These are phyloP conservation scores for Diacarnus erythraeanus DNA, from an alignment of 37 sponge, comb jelly and placozoan genomes.

Conservation along the genomic window DNA sequence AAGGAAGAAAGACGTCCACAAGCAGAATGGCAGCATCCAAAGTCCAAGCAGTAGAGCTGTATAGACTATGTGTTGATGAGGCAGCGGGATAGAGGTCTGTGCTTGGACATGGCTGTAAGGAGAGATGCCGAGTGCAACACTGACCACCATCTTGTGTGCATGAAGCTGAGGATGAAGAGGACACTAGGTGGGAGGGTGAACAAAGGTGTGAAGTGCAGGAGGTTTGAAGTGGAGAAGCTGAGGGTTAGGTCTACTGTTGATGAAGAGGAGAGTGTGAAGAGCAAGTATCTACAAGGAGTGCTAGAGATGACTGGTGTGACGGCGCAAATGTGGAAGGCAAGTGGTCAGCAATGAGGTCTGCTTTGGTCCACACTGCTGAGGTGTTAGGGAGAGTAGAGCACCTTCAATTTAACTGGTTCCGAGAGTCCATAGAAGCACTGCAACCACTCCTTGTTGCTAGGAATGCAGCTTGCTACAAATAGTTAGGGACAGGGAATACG, in stretches of 20 bases:
- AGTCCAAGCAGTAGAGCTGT: constrained; percentile 15
- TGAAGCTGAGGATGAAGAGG: no score
- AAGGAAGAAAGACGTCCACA: constrained; percentile 30
- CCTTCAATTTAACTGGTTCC: neutral
- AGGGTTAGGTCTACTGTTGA: no score
- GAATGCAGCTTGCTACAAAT: neutral
- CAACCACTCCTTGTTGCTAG: neutral
- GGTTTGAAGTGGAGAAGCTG: no score
- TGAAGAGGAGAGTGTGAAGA: no score
- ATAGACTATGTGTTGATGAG: constrained; percentile 37
- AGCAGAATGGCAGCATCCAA: constrained; percentile 31
- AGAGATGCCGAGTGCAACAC: constrained; percentile 33
- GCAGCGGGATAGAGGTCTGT: constrained; percentile 6
- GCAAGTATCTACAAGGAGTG: no score
- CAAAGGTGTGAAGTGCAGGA: no score
- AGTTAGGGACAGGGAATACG: neutral
- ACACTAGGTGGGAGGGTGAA: no score
- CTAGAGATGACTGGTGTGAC: no score
- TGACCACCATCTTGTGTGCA: constrained; percentile 17
- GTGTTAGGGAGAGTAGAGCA: neutral
- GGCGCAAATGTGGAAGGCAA: no score
- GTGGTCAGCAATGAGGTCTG: no score
- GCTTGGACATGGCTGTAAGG: constrained; percentile 22
- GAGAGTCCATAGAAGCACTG: neutral
- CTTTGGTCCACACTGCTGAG: no score